phyloP scores from a whole-genome alignment of 2,888 invertebrate species.

The Drosophila anomelani region DNA sequence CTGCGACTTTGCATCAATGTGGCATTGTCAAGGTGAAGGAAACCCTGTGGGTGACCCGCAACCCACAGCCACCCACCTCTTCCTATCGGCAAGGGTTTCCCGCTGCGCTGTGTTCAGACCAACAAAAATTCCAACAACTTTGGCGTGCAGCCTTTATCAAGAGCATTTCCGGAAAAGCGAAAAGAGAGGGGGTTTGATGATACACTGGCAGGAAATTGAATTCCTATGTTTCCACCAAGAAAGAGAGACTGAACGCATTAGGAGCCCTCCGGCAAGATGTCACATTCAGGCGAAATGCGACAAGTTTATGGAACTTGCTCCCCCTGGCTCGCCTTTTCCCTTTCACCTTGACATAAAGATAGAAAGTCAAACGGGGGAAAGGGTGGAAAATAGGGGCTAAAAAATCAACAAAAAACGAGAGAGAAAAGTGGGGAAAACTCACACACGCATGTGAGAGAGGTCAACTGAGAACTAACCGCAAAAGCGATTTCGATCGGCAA shows the following conservation, averaged over 20 bases:
- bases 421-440: not conserved
- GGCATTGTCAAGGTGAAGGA: conserved; percentile 39
- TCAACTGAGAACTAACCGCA: conserved; percentile 24
- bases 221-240: conserved; percentile 35
- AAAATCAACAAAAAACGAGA: not conserved
- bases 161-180: conserved; percentile 28
- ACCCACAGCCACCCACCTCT: not conserved
- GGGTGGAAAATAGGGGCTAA: conserved; percentile 1
- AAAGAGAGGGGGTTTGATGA: not conserved
- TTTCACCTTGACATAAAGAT: conserved; percentile 15
- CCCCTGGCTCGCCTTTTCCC: not conserved
- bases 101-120: conserved; percentile 1
- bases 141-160: conserved; percentile 23
- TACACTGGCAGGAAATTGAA: conserved; percentile 42
- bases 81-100: not conserved
- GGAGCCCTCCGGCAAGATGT: conserved; percentile 31
- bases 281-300: conserved; percentile 28
- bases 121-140: conserved; percentile 7
- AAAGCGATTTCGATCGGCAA: conserved; percentile 38
- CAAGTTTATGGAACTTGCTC: conserved; percentile 14
- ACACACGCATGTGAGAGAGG: conserved; percentile 11
- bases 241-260: conserved; percentile 9
- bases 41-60: conserved; percentile 13
- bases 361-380: conserved; percentile 10
- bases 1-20: conserved; percentile 6